Evolutionary conservation across 2,113 vertebrate genomes (phyloP), one percentile per base, ranked within the genome.

Genomic region (Xenus cinereus): DNA sequence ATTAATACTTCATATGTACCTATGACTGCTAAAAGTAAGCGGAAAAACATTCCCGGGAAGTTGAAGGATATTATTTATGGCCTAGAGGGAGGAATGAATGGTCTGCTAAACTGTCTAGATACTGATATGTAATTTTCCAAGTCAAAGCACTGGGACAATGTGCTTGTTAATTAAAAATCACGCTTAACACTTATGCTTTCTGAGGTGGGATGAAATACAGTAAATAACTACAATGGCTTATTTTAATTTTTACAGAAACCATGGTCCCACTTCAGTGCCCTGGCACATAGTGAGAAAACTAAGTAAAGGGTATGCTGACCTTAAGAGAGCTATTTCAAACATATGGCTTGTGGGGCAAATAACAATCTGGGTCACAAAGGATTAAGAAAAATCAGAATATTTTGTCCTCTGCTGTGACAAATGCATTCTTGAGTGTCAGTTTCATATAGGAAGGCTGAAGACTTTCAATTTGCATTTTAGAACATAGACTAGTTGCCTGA

Each of bases 61-160:
- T 32, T 35, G 30, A 97, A 30, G 32, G 43, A 76, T 91, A 92
- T 85, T 94, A 94, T 94, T 88, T 96, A 93, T 72, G 79, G 43
- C 28, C 74, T 75, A 39, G 33, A 72, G 64, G 22, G 78, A 96
- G 28, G 89, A 88, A 95, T 89, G 77, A 96, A 96, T 93, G 84
- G 86, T 91, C 73, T 89, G 39, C 87, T 96, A 89, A 97, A 91
- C 56, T 89, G 66, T 71, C 93, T 53, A 93, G 73, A 94, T 90
- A 95, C 59, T 81, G 87, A 96, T 93, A 92, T 21, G 81, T 78
- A 94, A 96, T 97, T 98, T 97, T 98, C 96, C 88, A 97, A 97
- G 59, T 96, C 96, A 97, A 87, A 95, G 96, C 84, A 94, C 60
- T 86, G 30, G 68, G 92, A 98, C 84, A 97, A 97, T 84, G 48